These are phyloP conservation scores for Pedionomus torquatus DNA, from an alignment of 2,113 vertebrate genomes.

Conservation along the genomic window DNA sequence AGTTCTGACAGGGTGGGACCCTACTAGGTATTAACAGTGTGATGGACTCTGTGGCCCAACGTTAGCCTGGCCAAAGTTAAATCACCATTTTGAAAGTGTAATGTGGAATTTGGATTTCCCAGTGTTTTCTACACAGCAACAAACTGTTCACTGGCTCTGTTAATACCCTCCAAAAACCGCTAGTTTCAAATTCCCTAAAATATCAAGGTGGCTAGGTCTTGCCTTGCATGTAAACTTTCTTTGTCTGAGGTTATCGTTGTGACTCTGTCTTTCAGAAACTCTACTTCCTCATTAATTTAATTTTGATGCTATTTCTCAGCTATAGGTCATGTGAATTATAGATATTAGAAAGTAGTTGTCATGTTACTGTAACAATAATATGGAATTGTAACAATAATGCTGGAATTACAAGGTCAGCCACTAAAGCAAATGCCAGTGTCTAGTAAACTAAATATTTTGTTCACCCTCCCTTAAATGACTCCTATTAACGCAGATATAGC, in stretches of 20 bases:
- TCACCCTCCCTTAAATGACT: not conserved
- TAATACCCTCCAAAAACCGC: not conserved
- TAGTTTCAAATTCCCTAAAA: not conserved
- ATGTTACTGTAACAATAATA: not conserved
- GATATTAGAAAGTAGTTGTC: not conserved
- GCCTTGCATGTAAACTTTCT: not conserved
- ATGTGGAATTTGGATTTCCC: not conserved
- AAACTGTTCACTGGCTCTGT: not conserved
- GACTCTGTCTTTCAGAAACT: not conserved
- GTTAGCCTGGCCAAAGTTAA: not conserved
- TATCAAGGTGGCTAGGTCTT: not conserved
- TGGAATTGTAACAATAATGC: not conserved
- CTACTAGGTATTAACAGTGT: not conserved
- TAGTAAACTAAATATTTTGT: not conserved
- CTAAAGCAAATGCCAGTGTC: not conserved
- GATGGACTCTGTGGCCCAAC: rapidly evolving
- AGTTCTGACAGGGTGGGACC: not conserved
- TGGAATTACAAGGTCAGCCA: not conserved
- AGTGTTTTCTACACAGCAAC: not conserved
- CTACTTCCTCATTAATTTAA: not conserved
- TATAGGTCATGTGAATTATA: not conserved
- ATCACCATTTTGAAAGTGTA: not conserved
- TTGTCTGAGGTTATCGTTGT: not conserved
- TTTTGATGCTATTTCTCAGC: not conserved
- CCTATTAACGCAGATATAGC: not conserved